Evolutionary conservation across 2,888 invertebrate species (phyloP).

Genomic region (Cosmia trapezina): DNA sequence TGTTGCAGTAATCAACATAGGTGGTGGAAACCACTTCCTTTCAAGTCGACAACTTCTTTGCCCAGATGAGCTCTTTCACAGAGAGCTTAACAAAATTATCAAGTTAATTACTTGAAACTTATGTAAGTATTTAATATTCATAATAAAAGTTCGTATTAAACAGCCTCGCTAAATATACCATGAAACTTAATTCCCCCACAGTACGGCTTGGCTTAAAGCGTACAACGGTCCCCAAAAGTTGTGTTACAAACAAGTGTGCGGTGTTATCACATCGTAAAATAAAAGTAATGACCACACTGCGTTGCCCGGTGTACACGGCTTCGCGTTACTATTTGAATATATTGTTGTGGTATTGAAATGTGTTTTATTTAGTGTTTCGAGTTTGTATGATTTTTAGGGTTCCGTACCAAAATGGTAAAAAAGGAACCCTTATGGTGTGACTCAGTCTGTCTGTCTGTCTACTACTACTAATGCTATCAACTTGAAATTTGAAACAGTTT

Average conservation of each 20-base stretch:
- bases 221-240: conserved; percentile 69
- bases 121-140: conserved; percentile 38
- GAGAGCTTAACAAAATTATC: conserved; percentile 10
- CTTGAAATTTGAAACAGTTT: too few relatives aligned
- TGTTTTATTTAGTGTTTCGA: conserved; percentile 25
- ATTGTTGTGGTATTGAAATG: conserved; percentile 47
- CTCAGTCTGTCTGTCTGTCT: too few relatives aligned
- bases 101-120: conserved; percentile 23
- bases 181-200: conserved; percentile 60
- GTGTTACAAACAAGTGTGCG: conserved; percentile 69
- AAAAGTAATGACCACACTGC: conserved; percentile 75
- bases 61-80: neutral
- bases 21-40: neutral
- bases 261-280: conserved; percentile 79
- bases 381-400: neutral
- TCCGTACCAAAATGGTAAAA: too few relatives aligned
- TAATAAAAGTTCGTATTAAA: conserved; percentile 46
- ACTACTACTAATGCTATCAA: too few relatives aligned
- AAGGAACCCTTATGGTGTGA: too few relatives aligned
- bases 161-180: conserved; percentile 56
- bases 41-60: neutral
- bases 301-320: conserved; percentile 68
- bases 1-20: neutral
- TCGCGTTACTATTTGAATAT: conserved; percentile 62
- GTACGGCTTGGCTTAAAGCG: conserved; percentile 58